Conservation (phyloP, 2,113 vertebrate species). For the Marcusenius ussheri region DNA sequence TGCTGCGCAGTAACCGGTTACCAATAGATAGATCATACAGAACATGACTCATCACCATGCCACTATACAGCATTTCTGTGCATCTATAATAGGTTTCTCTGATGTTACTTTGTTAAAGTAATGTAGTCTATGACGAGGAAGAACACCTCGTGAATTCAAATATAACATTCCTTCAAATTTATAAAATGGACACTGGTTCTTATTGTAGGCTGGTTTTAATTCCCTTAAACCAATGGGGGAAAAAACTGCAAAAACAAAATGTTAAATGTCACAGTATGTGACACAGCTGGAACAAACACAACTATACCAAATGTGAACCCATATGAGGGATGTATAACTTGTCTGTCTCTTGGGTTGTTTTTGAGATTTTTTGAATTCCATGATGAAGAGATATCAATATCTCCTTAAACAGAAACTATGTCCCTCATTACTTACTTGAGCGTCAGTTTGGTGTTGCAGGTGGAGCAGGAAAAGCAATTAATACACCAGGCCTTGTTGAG, state of each 20-base stretch:
- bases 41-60: not conserved
- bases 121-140: not conserved
- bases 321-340: not conserved
- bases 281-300: not conserved
- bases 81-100: not conserved
- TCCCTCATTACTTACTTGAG: slow-evolving; percentile 80
- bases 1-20: too few relatives aligned
- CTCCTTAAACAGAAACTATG: not conserved
- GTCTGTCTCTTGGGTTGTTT: not conserved
- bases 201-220: not conserved
- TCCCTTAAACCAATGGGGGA: not conserved
- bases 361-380: not conserved
- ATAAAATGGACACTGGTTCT: not conserved
- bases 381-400: not conserved
- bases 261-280: not conserved
- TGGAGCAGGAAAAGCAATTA: slow-evolving; percentile 91
- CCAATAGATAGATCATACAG: not conserved
- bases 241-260: not conserved
- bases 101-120: not conserved
- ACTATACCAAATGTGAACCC: not conserved
- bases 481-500: slow-evolving; percentile 98
- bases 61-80: not conserved
- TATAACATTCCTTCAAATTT: not conserved
- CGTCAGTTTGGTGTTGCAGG: slow-evolving; percentile 94
- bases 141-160: not conserved